phyloP scores from a whole-genome alignment of 2,888 invertebrate genomes.

The Eudemis profundana region DNA sequence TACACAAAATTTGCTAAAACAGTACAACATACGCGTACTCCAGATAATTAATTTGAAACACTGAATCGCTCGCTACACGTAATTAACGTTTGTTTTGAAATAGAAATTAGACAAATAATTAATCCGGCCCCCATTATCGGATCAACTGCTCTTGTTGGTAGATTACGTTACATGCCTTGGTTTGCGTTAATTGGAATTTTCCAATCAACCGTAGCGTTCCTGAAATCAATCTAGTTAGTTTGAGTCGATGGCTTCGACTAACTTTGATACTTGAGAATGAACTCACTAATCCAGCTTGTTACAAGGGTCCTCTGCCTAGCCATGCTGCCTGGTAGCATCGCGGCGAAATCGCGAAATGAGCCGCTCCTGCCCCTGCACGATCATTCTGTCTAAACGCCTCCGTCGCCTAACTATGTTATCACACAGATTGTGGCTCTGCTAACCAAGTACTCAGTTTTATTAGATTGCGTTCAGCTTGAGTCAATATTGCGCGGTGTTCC shows the following conservation, averaged over 20 bases:
- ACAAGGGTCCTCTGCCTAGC: too few species aligned
- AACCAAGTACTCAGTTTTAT: neutral
- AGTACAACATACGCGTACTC: neutral
- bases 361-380: too few species aligned
- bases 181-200: neutral
- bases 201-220: neutral
- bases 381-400: too few species aligned
- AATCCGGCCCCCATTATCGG: neutral
- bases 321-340: too few species aligned
- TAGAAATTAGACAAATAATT: conserved; percentile 1
- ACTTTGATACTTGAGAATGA: too few species aligned
- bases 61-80: neutral
- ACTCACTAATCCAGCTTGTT: too few species aligned
- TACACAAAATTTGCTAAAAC: too few species aligned
- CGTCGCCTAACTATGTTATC: too few species aligned
- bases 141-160: neutral
- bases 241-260: too few species aligned
- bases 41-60: neutral
- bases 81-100: neutral
- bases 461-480: neutral
- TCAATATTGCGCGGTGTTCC: conserved; percentile 4
- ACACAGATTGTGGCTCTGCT: neutral
- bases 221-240: neutral
- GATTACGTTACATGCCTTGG: neutral
- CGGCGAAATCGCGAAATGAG: too few species aligned